These are phyloP conservation scores for Clupea harengus DNA, from an alignment of 2,113 vertebrate species.

Conservation along the genomic window DNA sequence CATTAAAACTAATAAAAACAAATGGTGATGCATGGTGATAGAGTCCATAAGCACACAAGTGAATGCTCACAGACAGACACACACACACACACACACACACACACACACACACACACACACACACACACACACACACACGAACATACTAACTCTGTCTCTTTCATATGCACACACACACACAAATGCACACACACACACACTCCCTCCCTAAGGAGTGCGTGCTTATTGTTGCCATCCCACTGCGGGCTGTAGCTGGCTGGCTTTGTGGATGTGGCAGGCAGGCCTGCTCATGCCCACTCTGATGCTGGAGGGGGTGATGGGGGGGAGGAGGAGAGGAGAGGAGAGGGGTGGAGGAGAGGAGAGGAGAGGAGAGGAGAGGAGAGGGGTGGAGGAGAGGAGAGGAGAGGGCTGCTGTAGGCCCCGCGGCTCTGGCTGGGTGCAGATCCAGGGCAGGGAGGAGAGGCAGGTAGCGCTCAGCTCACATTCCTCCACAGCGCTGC, in stretches of 20 bases:
- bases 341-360: background rate
- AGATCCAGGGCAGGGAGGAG: background rate
- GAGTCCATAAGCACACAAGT: background rate
- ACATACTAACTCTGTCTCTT: background rate
- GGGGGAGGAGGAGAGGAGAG: background rate
- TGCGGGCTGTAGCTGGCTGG: constrained; percentile 34
- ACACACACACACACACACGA: background rate
- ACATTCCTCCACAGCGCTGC: constrained; percentile 43
- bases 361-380: background rate
- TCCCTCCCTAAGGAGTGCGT: background rate
- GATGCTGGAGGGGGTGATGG: constrained; percentile 11
- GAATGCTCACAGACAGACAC: background rate
- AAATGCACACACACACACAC: background rate
- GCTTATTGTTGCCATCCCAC: constrained; percentile 21
- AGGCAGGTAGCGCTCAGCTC: constrained; percentile 22
- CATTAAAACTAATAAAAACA: too few relatives aligned
- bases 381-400: background rate
- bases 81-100: background rate
- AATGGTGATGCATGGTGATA: too few relatives aligned
- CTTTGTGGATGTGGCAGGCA: constrained; percentile 52
- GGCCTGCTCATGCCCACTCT: constrained; percentile 58
- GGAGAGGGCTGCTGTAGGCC: background rate
- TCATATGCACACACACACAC: background rate
- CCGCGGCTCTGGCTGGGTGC: constrained; percentile 22
- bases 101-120: background rate